Base-by-base conservation (phyloP, 1,140 invertebrate species). In the Drosophila mauritiana region DNA sequence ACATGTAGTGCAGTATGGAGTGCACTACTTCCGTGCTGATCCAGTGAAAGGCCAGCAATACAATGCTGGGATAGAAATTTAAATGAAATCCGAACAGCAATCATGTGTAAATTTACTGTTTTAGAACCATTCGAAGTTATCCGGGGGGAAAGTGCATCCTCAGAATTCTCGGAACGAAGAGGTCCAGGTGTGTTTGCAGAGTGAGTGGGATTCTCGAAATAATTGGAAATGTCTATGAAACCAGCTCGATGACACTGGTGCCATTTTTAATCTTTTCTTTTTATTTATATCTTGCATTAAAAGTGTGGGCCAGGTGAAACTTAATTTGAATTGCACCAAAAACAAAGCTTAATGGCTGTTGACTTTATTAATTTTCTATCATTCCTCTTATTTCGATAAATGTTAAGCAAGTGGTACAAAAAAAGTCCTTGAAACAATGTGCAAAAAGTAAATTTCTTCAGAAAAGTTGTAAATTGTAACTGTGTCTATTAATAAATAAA, bases 321-420 rank as follows among this genome's bases (percentile, higher is more conserved):
- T 17, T 10, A 27, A 70, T 69, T 69, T 45, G 25, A 56, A 70
- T 40, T 25, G 64, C 51, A 70, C 12, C 12, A 4, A 39, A 8
- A 20, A n/a, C 37, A 3, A 40, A 22, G 20, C 43, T 27, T 70
- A 40, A 70, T 70, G 64, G 27, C 51, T 56, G 69, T 70, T 48
- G 51, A 69, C 43, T 69, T 70, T 57, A 70, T 70, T 70, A 70
- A 70, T 70, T 56, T 46, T 17, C 25, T 4, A 12, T 4, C 12
- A 25, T 25, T 46, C 4, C 5, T 2, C 3, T 12, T 17, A n/a
- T 12, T n/a, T 20, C 22, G 12, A 37, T 27, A n/a, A n/a, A 5
- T 7, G 20, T 7, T 17, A 2, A 37, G 25, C 20, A 25, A 12
- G 13, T 22, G 45, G 22, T 0, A 4, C 12, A 25, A 46, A 22